phyloP scores from a whole-genome alignment of 1,140 invertebrate species.

The Drosophila simulans region DNA sequence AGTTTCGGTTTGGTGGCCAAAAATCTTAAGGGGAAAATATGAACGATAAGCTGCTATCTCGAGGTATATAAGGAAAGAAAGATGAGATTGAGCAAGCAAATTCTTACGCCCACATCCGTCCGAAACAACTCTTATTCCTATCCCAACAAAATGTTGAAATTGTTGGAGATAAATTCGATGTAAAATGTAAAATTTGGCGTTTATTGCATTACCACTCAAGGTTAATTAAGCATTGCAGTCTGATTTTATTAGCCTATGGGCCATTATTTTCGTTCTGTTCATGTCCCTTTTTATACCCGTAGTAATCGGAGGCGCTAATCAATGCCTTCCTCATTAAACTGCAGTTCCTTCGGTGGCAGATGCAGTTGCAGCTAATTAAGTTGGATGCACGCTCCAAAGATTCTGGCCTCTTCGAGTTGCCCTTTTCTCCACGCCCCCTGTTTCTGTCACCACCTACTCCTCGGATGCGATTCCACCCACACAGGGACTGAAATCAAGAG shows the following conservation, averaged over 20 bases:
- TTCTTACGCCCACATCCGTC: no score
- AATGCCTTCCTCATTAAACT: constrained; percentile 62
- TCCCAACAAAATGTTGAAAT: no score
- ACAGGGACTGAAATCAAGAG: constrained; percentile 63
- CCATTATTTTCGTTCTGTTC: background rate
- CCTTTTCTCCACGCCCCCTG: background rate
- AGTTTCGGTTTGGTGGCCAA: constrained; percentile 6
- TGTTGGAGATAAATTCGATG: no score
- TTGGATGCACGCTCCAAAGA: constrained; percentile 60
- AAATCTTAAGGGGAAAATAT: background rate
- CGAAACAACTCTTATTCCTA: no score
- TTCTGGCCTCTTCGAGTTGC: constrained; percentile 10
- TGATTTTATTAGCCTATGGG: no score
- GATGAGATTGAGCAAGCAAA: no score
- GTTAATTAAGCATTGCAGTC: no score
- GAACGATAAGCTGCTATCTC: no score
- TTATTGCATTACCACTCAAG: no score
- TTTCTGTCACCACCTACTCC: background rate
- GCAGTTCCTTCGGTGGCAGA: constrained; percentile 46
- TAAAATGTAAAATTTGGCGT: no score
- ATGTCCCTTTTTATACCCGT: constrained; percentile 7
- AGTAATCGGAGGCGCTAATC: constrained; percentile 58
- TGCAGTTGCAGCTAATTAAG: constrained; percentile 61
- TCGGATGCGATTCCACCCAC: constrained; percentile 25
- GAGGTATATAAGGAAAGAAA: no score